These are phyloP conservation scores for Stenotaenia linearis DNA, from an alignment of 2,888 invertebrate genomes.

Conservation along the genomic window DNA sequence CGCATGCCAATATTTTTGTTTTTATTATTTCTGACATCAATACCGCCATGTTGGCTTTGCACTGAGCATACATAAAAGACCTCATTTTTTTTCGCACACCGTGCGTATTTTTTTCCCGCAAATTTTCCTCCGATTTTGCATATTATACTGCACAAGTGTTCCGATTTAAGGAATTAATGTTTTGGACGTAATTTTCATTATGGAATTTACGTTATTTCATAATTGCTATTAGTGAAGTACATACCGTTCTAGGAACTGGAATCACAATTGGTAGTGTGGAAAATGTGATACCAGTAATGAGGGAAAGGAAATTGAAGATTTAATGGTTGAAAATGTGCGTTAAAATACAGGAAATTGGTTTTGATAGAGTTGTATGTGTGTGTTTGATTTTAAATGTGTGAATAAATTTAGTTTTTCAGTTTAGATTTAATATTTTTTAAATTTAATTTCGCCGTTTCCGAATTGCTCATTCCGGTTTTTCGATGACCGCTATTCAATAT, in stretches of 20 bases:
- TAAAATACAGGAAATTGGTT: too few species aligned
- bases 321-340: too few species aligned
- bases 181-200: background rate
- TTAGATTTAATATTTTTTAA: background rate
- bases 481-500: background rate
- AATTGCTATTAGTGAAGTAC: background rate
- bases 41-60: background rate
- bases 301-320: background rate
- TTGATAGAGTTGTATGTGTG: too few species aligned
- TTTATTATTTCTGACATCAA: background rate
- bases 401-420: background rate
- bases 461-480: background rate
- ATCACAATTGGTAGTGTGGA: background rate
- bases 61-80: background rate
- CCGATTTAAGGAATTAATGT: background rate
- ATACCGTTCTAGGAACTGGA: background rate
- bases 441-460: background rate
- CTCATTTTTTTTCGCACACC: background rate
- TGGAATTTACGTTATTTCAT: background rate
- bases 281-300: background rate
- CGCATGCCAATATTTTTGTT: background rate
- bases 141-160: background rate
- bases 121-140: background rate
- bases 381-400: too few species aligned
- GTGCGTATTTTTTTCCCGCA: background rate